Evolutionary conservation across 2,797 vertebrate genomes (phyloP).

Genomic region (Salmo trutta): DNA sequence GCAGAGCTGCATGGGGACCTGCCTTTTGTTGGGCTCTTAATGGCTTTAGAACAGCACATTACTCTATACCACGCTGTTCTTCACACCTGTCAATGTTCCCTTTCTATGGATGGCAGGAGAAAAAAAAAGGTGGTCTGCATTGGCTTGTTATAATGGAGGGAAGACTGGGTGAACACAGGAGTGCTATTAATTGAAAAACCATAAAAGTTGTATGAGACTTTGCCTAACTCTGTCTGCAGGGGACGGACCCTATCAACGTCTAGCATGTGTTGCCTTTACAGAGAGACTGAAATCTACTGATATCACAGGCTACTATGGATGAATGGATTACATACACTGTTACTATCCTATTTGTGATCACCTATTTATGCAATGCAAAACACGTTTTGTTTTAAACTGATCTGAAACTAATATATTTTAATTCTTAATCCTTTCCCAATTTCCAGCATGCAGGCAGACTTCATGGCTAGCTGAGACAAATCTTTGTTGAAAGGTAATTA

Average conservation of each 20-base stretch:
- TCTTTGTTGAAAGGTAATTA: conserved; percentile 91
- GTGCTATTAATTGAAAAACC: conserved; percentile 37
- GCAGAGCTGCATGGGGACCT: conserved; percentile 35
- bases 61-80: conserved; percentile 41
- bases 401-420: conserved; percentile 63
- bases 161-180: conserved; percentile 12
- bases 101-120: not conserved
- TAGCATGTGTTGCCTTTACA: not conserved
- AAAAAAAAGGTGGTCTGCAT: conserved; percentile 16
- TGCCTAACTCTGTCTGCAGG: conserved; percentile 14
- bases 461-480: conserved; percentile 76
- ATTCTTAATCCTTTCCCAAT: conserved; percentile 82
- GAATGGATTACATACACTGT: not conserved
- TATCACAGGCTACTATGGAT: not conserved
- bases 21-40: conserved; percentile 58
- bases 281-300: not conserved
- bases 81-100: conserved; percentile 40
- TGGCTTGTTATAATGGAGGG: conserved; percentile 28
- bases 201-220: conserved; percentile 38
- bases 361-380: conserved; percentile 55
- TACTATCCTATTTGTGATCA: conserved; percentile 43
- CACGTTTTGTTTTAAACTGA: conserved; percentile 53
- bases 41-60: conserved; percentile 59
- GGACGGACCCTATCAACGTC: not conserved
- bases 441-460: conserved; percentile 65